Evolutionary conservation across 1,140 invertebrate genomes (phyloP).

Genomic region (Lethocerus indicus): DNA sequence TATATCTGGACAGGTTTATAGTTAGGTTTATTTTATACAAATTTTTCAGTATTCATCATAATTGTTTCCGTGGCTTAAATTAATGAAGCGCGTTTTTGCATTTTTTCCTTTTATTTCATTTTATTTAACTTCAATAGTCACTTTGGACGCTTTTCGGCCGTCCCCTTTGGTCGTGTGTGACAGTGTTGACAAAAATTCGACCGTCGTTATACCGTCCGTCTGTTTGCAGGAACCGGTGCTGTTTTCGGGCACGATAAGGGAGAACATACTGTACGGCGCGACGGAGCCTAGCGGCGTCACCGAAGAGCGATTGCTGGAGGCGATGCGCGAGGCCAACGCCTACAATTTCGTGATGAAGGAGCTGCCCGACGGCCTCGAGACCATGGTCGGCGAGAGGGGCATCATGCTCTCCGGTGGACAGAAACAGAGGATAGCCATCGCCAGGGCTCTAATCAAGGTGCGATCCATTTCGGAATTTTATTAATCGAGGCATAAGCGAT

Average conservation of each 20-base stretch:
- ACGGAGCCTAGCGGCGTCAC: slow-evolving; percentile 29
- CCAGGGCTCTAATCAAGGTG: slow-evolving; percentile 72
- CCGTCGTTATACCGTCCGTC: too few species aligned
- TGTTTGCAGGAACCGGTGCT: slow-evolving; percentile 58
- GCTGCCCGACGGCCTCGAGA: slow-evolving; percentile 58
- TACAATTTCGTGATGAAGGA: slow-evolving; percentile 55
- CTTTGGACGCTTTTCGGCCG: too few species aligned
- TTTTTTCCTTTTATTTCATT: too few species aligned
- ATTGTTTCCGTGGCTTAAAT: too few species aligned
- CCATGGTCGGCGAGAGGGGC: slow-evolving; percentile 63
- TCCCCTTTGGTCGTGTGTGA: too few species aligned
- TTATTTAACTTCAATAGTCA: too few species aligned
- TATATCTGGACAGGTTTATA: too few species aligned
- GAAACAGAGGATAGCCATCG: slow-evolving; percentile 77
- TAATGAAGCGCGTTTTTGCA: too few species aligned
- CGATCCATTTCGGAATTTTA: neutral
- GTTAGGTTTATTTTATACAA: too few species aligned
- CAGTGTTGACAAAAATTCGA: too few species aligned
- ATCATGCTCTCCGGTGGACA: slow-evolving; percentile 71
- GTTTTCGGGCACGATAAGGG: slow-evolving; percentile 59
- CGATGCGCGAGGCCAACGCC: slow-evolving; percentile 57
- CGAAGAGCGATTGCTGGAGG: slow-evolving; percentile 36
- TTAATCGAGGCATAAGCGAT: too few species aligned
- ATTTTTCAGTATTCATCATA: too few species aligned
- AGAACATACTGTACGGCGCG: slow-evolving; percentile 72